Conservation (phyloP, 2,113 vertebrate species). For the Deroptyus accipitrinus region DNA sequence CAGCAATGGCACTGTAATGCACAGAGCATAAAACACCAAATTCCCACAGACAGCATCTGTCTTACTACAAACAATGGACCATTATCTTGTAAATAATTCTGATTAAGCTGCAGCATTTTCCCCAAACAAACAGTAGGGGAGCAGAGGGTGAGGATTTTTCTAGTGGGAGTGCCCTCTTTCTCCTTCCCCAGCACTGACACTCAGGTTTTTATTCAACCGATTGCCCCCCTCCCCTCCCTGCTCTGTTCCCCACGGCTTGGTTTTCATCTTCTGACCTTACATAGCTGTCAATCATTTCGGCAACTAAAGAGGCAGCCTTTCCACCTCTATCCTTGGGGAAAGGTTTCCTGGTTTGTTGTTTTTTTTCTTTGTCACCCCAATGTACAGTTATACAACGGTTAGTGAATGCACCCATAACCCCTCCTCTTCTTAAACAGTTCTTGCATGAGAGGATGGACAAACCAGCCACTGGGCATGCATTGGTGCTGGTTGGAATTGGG, state of each 20-base stretch:
- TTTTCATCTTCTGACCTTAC: conserved; percentile 60
- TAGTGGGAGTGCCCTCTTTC: conserved; percentile 26
- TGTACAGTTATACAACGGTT: background rate
- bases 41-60: conserved; percentile 84
- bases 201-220: conserved; percentile 26
- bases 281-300: conserved; percentile 43
- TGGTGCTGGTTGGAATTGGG: background rate
- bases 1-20: conserved; percentile 70
- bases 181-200: conserved; percentile 40
- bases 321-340: conserved; percentile 18
- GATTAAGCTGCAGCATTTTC: conserved; percentile 79
- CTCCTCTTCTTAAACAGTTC: background rate
- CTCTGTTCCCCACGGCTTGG: conserved; percentile 3
- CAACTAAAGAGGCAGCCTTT: conserved; percentile 6
- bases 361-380: background rate
- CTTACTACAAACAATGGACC: conserved; percentile 82
- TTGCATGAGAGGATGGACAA: background rate
- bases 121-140: conserved; percentile 70
- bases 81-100: conserved; percentile 88
- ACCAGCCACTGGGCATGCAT: accelerated
- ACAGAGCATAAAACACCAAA: conserved; percentile 78
- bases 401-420: background rate
- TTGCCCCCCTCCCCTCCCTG: background rate
- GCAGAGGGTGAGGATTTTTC: conserved; percentile 51
- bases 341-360: background rate